A percentile compares a stretch with the other conserved stretches of the same genome.
Conservation (phyloP, 2,888 invertebrate genomes). For the Scaptomyza tumidula region DNA sequence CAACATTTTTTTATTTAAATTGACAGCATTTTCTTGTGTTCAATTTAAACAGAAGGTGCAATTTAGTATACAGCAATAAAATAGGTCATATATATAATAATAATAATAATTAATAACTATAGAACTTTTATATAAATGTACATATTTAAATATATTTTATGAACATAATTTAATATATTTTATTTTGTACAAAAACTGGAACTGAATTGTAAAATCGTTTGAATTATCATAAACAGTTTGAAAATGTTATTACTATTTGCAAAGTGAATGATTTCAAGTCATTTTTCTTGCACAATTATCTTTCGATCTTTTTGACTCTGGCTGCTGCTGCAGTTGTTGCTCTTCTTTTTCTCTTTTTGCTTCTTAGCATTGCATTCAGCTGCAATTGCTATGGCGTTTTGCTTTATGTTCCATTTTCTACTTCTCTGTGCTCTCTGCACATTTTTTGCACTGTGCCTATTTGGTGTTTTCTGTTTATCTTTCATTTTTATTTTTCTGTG, state of each 20-base stretch:
- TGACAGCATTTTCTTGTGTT: too few relatives aligned
- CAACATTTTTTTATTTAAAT: too few relatives aligned
- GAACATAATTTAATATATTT: too few relatives aligned
- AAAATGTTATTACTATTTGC: background rate
- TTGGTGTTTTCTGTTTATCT: constrained; percentile 51
- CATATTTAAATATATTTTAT: too few relatives aligned
- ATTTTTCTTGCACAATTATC: constrained; percentile 38
- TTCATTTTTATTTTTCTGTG: constrained; percentile 55
- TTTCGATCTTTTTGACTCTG: constrained; percentile 13
- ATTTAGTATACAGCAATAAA: too few relatives aligned
- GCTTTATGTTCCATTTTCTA: constrained; percentile 68
- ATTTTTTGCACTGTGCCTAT: constrained; percentile 71
- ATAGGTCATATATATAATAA: too few relatives aligned
- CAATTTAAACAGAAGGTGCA: too few relatives aligned
- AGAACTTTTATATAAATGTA: background rate
- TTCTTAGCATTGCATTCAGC: constrained; percentile 45
- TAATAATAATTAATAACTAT: too few relatives aligned
- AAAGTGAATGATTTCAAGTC: constrained; percentile 43
- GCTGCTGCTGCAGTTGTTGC: constrained; percentile 12
- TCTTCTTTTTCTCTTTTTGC: constrained; percentile 13
- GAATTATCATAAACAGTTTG: background rate
- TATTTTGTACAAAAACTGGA: background rate
- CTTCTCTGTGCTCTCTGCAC: constrained; percentile 43
- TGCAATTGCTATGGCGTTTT: constrained; percentile 58
- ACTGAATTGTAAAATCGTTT: too few relatives aligned